phyloP scores from a whole-genome alignment of 2,888 invertebrate species.

The Theodoxus fluviatilis region DNA sequence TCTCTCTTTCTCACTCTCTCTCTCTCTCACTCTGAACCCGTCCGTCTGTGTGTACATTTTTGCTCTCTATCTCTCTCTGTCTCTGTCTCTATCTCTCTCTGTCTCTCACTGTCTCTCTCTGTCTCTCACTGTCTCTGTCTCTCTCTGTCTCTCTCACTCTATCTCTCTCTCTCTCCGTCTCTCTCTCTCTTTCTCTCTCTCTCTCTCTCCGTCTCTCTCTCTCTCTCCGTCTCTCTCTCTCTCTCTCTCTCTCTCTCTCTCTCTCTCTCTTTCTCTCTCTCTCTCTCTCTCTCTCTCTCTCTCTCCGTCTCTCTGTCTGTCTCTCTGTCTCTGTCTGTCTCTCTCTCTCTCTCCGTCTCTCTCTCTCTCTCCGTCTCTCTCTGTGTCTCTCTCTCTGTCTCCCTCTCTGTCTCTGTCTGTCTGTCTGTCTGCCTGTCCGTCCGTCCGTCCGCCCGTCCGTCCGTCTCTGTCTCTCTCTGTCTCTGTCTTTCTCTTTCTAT shows the following conservation, averaged over 20 bases:
- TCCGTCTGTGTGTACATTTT: not conserved
- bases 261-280: not conserved
- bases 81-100: slow-evolving; percentile 13
- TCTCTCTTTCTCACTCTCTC: not conserved
- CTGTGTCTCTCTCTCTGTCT: not conserved
- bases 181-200: not conserved
- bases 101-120: slow-evolving; percentile 9
- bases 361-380: not conserved
- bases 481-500: not conserved
- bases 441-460: not conserved
- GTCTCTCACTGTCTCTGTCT: not conserved
- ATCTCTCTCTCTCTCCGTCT: slow-evolving; percentile 4
- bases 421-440: not conserved
- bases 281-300: not conserved
- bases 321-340: not conserved
- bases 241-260: not conserved
- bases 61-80: not conserved
- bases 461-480: not conserved
- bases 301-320: not conserved
- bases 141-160: not conserved
- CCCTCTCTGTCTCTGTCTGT: too few relatives aligned
- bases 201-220: not conserved
- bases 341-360: not conserved
- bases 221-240: not conserved
- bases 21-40: not conserved